phyloP scores from a whole-genome alignment of 2,888 invertebrate species.

The Plagodis pulveraria region DNA sequence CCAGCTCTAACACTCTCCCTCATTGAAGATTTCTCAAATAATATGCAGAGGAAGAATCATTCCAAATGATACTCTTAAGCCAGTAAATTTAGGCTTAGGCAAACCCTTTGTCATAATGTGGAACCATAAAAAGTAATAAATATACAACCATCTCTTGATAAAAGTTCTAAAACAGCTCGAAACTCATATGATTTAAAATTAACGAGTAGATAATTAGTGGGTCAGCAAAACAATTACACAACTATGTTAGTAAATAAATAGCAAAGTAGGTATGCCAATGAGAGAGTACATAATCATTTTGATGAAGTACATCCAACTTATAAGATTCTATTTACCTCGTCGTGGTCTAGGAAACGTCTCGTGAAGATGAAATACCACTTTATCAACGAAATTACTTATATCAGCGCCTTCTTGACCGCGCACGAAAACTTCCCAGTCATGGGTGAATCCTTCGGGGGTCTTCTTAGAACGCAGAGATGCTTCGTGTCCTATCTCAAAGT shows the following conservation, averaged over 20 bases:
- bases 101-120: too few species aligned
- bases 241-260: slow-evolving; percentile 28
- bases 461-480: slow-evolving; percentile 92
- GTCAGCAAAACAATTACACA: slow-evolving; percentile 27
- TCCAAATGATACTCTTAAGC: too few species aligned
- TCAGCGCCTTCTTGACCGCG: slow-evolving; percentile 94
- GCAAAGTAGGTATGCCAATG: neutral
- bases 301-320: slow-evolving; percentile 3
- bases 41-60: too few species aligned
- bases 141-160: neutral
- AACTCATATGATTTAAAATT: too few species aligned
- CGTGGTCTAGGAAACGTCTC: slow-evolving; percentile 96
- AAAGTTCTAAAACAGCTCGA: too few species aligned
- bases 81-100: too few species aligned
- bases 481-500: slow-evolving; percentile 96
- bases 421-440: slow-evolving; percentile 98
- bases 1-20: too few species aligned
- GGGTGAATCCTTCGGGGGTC: slow-evolving; percentile 96
- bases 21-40: too few species aligned
- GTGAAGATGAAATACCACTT: slow-evolving; percentile 95
- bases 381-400: slow-evolving; percentile 96
- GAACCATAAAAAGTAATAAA: too few species aligned
- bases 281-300: neutral
- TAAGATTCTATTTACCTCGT: slow-evolving; percentile 86
- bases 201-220: slow-evolving; percentile 21